These are phyloP conservation scores for Phacellophora camtschatica DNA, from an alignment of 30 jellyfish, hydroid and myxozoan species.

Conservation along the genomic window DNA sequence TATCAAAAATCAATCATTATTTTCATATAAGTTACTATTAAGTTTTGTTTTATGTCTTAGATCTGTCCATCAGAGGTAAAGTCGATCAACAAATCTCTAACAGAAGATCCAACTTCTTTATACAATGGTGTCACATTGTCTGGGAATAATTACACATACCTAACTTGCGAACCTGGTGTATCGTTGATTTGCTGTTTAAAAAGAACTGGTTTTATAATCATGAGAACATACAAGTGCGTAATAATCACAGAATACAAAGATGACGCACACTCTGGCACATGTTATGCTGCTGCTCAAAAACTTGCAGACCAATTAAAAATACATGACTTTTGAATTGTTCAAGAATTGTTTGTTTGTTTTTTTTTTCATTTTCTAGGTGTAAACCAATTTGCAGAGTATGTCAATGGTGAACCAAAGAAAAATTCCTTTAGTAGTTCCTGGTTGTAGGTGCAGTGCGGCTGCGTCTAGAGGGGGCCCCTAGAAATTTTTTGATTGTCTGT, in stretches of 20 bases:
- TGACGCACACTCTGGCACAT: conserved; percentile 32
- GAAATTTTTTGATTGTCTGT: no score
- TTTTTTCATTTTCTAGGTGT: no score
- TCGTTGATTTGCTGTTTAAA: conserved; percentile 44
- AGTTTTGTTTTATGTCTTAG: conserved; percentile 1
- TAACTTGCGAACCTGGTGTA: conserved; percentile 72
- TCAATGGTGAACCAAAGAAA: no score
- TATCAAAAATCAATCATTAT: no score
- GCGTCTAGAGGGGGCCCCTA: no score
- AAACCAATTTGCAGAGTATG: no score
- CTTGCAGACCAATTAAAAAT: conserved; percentile 59
- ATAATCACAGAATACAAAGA: conserved; percentile 44
- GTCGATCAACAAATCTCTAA: conserved; percentile 30
- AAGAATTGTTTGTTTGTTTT: no score
- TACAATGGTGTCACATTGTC: conserved; percentile 57
- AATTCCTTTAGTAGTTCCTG: no score
- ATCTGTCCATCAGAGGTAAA: conserved; percentile 44
- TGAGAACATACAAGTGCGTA: conserved; percentile 51
- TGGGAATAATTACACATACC: conserved; percentile 31
- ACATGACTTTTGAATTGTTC: conserved; percentile 34
- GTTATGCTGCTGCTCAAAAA: conserved; percentile 47
- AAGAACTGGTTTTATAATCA: conserved; percentile 40
- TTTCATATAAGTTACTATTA: neutral
- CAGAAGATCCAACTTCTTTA: conserved; percentile 54
- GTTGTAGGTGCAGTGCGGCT: no score